Base-by-base conservation (phyloP, 2,113 vertebrate genomes). In the Ciconia boyciana region DNA sequence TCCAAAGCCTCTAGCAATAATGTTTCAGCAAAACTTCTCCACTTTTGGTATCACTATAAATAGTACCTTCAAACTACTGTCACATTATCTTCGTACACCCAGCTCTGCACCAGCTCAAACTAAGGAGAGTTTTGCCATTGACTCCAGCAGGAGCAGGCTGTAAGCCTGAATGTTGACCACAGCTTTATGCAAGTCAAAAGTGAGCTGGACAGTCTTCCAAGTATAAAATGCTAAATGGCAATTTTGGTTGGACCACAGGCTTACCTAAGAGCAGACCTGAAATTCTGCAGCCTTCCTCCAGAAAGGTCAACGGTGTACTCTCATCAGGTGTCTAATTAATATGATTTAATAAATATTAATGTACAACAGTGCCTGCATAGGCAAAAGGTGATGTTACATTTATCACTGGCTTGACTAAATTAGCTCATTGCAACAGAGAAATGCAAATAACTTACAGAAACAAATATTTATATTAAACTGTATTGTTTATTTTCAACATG, bases 261-360 rank as follows among this genome's bases (percentile, higher is more conserved):
- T 88, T 60, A 62, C 28, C 22, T 31, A 62, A 64, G 39, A 74
- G 13, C 6, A 36, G 39, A 62, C 48, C 68, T 26, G 7, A 93
- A 71, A 81, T 44, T 81, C 8, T 20, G 15, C 60, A 87, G 60
- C 29, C 19, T 75, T 90, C 24, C 32, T 68, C 18, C 31, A 48
- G 55, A 64, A 92, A 71, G 16, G 64, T 55, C 32, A 43, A 72
- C 0, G 2, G 20, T 39, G 36, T 55, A 61, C 55, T 62, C 68
- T 55, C 48, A 83, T 83, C 57, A 75, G 41, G 44, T 48, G 22
- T 43, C 69, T 95, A 75, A 92, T 94, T 93, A 90, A 60, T 36
- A 81, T 18, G 48, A 90, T 94, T 90, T 87, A 87, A 89, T 94
- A 83, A 93, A 94, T 81, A 95, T 89, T 92, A 74, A 92, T 36